Evolutionary conservation across 2,888 invertebrate species (phyloP), one percentile per base, ranked within the genome.

Genomic region (Xestobium rufovillosum): DNA sequence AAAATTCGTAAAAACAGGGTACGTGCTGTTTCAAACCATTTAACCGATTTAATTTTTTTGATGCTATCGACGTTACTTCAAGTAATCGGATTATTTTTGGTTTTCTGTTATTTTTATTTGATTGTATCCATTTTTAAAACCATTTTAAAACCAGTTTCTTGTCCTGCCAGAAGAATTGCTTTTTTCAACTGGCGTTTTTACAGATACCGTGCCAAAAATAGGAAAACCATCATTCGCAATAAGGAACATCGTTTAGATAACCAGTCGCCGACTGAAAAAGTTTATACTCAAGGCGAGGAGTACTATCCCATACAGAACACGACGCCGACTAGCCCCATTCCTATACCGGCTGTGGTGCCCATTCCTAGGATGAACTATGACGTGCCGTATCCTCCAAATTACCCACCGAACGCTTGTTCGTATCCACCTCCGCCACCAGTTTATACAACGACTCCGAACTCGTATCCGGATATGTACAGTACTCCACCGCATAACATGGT

Each of bases 191-290:
- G n/a, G n/a, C n/a, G n/a, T n/a, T n/a, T n/a, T 51, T 52, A 16
- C 44, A 72, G 72, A 42, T 80, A 80, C 55, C 68, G 80, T 35
- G 75, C 79, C 3, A 79, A 79, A 53, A 78, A 73, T 55, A 68
- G 79, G 10, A 80, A 79, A 59, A 66, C 73, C 8, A 63, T 61
- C 33, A 53, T 53, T 9, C 49, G 61, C 30, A 60, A 53, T 36
- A 60, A 59, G 43, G 59, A 61, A 34, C 60, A 63, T 31, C 50
- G 48, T 9, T 49, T 52, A 33, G 62, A 63, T 31, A 61, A 55
- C 44, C 59, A 59, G 36, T 61, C 62, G 14, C 61, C 63, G 11
- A 53, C 51, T 11, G 62, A 60, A 34, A 62, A 60, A 43, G 41
- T 53, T 3, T 60, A 57, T 37, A 52, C 51, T 10, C 49, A 48